Evolutionary conservation across 2,113 vertebrate species (phyloP), one percentile per base, ranked within the genome.

Genomic region (Gymnogyps californianus): DNA sequence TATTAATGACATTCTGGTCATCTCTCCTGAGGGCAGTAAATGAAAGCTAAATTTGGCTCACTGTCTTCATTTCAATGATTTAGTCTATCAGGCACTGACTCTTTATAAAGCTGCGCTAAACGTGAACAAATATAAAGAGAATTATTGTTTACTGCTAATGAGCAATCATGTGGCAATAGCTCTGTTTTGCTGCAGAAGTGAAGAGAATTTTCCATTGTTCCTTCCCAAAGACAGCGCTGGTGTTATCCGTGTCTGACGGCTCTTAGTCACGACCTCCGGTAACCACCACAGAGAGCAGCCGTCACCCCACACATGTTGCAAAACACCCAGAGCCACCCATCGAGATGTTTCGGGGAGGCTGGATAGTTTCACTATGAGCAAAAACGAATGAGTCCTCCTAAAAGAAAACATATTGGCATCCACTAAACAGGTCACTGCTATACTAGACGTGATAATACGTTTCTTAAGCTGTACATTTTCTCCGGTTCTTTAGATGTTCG

Each of bases 341-440:
- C 69, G 87, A 95, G 97, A 85, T 59, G 71, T 90, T 67, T 69
- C n/a, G 16, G 76, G 96, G 58, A 86, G 89, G 78, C 52, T 54
- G 82, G 96, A 94, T 65, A 92, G 95, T 83, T 97, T 95, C 95
- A 92, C 84, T 65, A 21, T 44, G 90, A 96, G 83, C 95, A 92
- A 92, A 93, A 97, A 96, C 31, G 81, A 95, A 87, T 54, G 95
- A 94, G 93, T 59, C 94, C 77, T 59, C 65, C 77, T 97, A 96
- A 98, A 96, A 96, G 96, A 91, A 98, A 98, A 94, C 97, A 97
- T 28, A 90, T 88, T 97, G 97, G 51, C 96, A 93, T 64, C 85
- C 94, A 86, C 87, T 31, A 55, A 95, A 71, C 96, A 97, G 97
- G 96, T 98, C 96, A 83, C 95, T 62, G 81, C 96, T 61, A 49